These are phyloP conservation scores for Meta bourneti DNA, from an alignment of 2,888 invertebrate genomes.

Conservation along the genomic window DNA sequence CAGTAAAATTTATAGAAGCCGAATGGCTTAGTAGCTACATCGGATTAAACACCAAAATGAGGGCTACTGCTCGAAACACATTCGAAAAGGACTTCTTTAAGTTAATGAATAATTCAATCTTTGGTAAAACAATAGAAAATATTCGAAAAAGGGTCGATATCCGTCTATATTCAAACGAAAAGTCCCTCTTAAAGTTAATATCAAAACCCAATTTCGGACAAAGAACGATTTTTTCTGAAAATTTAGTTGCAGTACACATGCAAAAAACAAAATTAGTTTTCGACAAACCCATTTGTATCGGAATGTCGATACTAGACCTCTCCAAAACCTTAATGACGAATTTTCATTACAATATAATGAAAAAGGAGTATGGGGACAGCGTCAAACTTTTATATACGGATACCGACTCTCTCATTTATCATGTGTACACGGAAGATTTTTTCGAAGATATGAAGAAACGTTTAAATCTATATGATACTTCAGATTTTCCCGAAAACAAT, in stretches of 20 bases:
- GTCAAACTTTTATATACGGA: neutral
- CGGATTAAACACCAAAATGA: neutral
- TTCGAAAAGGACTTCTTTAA: constrained; percentile 34
- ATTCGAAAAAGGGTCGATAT: neutral
- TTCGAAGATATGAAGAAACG: neutral
- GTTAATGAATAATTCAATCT: neutral
- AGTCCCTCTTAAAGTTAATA: neutral
- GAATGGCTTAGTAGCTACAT: neutral
- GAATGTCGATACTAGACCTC: neutral
- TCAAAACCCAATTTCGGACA: neutral
- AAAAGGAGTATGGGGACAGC: neutral
- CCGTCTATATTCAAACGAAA: neutral
- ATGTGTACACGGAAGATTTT: neutral
- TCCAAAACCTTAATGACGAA: constrained; percentile 10
- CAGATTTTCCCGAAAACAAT: neutral
- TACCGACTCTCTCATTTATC: constrained; percentile 4
- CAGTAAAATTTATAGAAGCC: neutral
- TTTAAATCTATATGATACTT: neutral
- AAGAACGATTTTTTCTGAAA: neutral
- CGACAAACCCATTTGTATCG: neutral
- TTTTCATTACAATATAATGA: constrained; percentile 10
- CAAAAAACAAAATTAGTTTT: neutral
- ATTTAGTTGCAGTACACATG: neutral
- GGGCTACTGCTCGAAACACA: neutral
- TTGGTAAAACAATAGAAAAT: neutral